Percentiles rank a stretch among this genome's conserved stretches.
Conservation (phyloP, 2,888 invertebrate species). For the Lycia hirtaria region DNA sequence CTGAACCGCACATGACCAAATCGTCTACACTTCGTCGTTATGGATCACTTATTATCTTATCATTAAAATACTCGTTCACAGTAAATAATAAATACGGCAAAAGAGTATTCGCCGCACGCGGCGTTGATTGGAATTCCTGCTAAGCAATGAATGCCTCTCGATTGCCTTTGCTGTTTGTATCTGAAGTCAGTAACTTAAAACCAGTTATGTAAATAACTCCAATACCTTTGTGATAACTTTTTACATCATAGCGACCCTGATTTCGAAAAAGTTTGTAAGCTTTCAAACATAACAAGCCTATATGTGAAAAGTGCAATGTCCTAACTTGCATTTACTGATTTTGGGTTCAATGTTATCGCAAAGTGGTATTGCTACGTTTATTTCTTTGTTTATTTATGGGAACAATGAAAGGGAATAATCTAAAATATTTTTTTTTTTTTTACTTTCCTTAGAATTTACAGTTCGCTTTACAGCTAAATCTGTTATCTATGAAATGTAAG, state of each 20-base stretch:
- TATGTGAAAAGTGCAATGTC: constrained; percentile 12
- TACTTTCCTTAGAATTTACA: too few relatives aligned
- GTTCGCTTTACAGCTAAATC: too few relatives aligned
- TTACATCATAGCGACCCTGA: constrained; percentile 27
- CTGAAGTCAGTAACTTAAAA: constrained; percentile 16
- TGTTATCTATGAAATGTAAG: too few relatives aligned
- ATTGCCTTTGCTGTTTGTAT: background rate
- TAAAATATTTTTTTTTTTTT: too few relatives aligned
- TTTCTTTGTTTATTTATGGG: background rate
- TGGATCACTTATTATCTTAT: constrained; percentile 63
- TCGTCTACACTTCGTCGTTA: constrained; percentile 32
- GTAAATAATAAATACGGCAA: constrained; percentile 32
- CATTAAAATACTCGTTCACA: constrained; percentile 44
- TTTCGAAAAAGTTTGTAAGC: constrained; percentile 23
- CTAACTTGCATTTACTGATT: background rate
- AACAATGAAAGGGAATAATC: background rate
- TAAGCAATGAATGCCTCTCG: constrained; percentile 22
- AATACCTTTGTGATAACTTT: constrained; percentile 11
- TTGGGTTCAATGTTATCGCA: background rate
- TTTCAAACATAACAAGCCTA: background rate
- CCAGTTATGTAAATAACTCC: constrained; percentile 34
- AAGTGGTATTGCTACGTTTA: background rate
- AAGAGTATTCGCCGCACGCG: constrained; percentile 16
- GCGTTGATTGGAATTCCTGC: constrained; percentile 22
- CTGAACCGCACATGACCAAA: constrained; percentile 53